phyloP scores from a whole-genome alignment of 1,140 invertebrate genomes.

The Sipha flava region DNA sequence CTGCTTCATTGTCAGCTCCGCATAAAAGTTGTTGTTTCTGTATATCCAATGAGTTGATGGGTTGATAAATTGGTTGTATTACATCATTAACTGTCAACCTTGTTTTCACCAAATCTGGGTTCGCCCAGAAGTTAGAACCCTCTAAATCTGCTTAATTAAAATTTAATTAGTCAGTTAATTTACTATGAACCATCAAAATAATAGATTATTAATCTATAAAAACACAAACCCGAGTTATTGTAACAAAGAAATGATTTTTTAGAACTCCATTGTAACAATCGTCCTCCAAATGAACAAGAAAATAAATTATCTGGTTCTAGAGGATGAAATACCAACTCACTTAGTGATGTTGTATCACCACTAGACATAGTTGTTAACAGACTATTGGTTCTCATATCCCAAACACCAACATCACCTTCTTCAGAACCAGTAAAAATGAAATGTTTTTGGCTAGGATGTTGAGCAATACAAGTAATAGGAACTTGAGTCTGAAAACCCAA shows the following conservation, averaged over 20 bases:
- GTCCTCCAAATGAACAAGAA: conserved; percentile 23
- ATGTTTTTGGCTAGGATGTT: conserved; percentile 28
- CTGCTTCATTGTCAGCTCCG: conserved; percentile 20
- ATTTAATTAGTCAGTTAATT: neutral
- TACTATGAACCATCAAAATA: neutral
- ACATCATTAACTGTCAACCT: neutral
- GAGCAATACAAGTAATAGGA: conserved; percentile 20
- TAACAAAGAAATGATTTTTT: conserved; percentile 14
- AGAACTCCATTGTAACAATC: conserved; percentile 23
- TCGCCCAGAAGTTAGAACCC: conserved; percentile 17
- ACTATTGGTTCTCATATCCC: conserved; percentile 10
- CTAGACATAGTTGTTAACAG: conserved; percentile 10
- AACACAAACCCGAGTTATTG: neutral
- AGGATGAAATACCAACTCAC: conserved; percentile 7
- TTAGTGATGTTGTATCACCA: conserved; percentile 8
- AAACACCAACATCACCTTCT: conserved; percentile 22
- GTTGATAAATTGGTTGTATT: conserved; percentile 8
- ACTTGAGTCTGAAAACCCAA: neutral
- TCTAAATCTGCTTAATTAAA: neutral
- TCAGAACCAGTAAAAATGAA: conserved; percentile 23
- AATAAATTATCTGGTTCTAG: conserved; percentile 9
- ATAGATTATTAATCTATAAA: neutral
- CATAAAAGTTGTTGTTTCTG: conserved; percentile 25
- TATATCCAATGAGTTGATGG: conserved; percentile 25
- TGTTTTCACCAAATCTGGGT: conserved; percentile 6